phyloP scores from a whole-genome alignment of 1,140 invertebrate species.

The Babylonia areolata region DNA sequence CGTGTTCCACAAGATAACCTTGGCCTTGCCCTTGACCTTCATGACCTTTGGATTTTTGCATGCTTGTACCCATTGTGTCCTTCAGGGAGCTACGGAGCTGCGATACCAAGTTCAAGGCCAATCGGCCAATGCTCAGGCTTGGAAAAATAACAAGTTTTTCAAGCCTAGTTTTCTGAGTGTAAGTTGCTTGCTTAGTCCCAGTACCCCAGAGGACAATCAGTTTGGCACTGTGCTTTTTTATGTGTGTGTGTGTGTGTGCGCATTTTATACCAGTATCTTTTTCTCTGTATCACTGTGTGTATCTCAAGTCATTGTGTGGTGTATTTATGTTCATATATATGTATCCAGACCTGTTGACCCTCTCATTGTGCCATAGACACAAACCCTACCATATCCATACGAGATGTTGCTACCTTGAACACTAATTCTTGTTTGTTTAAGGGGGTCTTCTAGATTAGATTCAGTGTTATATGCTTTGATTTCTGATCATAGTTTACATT shows the following conservation, averaged over 20 bases:
- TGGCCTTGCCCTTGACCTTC: not conserved
- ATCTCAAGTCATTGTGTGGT: not conserved
- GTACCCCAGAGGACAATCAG: not conserved
- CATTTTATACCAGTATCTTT: not conserved
- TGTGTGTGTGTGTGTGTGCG: constrained; percentile 2
- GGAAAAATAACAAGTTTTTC: constrained; percentile 73
- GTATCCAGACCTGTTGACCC: not conserved
- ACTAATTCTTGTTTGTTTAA: no score
- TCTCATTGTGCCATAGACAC: no score
- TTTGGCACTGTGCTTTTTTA: constrained; percentile 11
- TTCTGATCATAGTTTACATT: no score
- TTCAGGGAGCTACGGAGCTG: constrained; percentile 57
- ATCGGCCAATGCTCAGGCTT: constrained; percentile 62
- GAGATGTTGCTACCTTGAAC: no score
- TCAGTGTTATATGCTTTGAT: no score
- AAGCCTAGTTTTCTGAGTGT: constrained; percentile 70
- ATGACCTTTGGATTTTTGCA: constrained; percentile 22
- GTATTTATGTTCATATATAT: not conserved
- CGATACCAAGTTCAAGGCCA: constrained; percentile 51
- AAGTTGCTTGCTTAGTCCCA: constrained; percentile 54
- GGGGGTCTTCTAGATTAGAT: no score
- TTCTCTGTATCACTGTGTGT: not conserved
- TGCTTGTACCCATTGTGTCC: constrained; percentile 31
- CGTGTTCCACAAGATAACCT: not conserved
- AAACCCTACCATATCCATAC: not conserved